Conservation (phyloP, 1,140 invertebrate genomes). For the Meloidogyne hapla region DNA sequence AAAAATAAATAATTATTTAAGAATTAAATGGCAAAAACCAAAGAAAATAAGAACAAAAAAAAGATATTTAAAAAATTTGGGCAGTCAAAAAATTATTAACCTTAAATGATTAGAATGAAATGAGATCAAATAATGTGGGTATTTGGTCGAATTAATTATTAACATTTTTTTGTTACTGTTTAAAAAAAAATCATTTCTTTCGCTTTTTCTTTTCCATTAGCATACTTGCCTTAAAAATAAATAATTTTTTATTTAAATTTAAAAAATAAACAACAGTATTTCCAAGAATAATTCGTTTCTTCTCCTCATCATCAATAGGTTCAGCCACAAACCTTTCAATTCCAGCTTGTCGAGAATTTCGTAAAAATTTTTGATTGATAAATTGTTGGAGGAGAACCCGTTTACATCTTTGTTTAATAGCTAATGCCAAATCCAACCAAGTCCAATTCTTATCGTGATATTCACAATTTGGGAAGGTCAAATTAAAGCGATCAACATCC, state of each 20-base stretch:
- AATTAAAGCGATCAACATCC: constrained; percentile 86
- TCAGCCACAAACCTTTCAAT: constrained; percentile 36
- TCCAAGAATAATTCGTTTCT: constrained; percentile 62
- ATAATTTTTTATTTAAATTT: constrained; percentile 3
- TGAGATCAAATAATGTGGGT: background rate
- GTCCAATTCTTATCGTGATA: constrained; percentile 90
- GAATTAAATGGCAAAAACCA: constrained; percentile 10
- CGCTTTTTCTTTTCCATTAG: constrained; percentile 30
- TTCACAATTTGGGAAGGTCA: constrained; percentile 69
- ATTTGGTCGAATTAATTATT: no score
- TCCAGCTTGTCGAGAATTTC: constrained; percentile 45
- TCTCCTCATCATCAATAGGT: constrained; percentile 61
- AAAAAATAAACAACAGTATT: constrained; percentile 26
- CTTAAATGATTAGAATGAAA: background rate
- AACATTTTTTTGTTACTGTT: no score
- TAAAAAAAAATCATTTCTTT: constrained; percentile 27
- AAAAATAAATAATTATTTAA: background rate
- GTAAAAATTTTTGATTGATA: constrained; percentile 61
- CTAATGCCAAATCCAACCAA: constrained; percentile 93
- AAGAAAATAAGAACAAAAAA: background rate
- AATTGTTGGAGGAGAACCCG: constrained; percentile 67
- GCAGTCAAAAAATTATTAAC: no score
- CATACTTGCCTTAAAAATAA: constrained; percentile 24
- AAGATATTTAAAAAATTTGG: background rate
- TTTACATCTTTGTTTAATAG: constrained; percentile 87